Conservation (phyloP, 2,797 vertebrate genomes). For the Hypotaenidia okinawae region DNA sequence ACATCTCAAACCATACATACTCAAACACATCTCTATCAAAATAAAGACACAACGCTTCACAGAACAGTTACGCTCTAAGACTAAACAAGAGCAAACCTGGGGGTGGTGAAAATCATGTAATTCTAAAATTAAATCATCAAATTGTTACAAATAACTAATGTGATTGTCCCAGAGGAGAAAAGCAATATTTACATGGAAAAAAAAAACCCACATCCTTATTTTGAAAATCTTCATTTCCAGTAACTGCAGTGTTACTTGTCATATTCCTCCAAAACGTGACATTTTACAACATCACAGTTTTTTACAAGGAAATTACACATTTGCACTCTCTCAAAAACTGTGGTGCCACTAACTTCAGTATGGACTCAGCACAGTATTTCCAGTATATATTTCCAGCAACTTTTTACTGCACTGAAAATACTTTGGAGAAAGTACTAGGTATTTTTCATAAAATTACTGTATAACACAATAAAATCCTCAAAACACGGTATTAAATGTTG, state of each 20-base stretch:
- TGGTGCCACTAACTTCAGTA: neutral
- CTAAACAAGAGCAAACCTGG: neutral
- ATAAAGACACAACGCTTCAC: neutral
- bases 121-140: rapidly evolving
- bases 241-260: neutral
- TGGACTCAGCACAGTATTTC: neutral
- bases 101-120: neutral
- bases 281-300: neutral
- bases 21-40: neutral
- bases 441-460: neutral
- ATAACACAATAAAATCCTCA: neutral
- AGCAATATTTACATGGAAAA: rapidly evolving
- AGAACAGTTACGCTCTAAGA: neutral
- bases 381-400: neutral
- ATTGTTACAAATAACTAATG: neutral
- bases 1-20: neutral
- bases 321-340: neutral
- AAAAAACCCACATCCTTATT: neutral
- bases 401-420: neutral
- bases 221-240: neutral
- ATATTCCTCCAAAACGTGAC: neutral
- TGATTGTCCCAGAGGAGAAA: neutral
- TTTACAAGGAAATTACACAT: neutral
- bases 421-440: neutral
- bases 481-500: neutral